Evolutionary conservation across 2,888 invertebrate species (phyloP).

Genomic region (Podotricha telesiphe): DNA sequence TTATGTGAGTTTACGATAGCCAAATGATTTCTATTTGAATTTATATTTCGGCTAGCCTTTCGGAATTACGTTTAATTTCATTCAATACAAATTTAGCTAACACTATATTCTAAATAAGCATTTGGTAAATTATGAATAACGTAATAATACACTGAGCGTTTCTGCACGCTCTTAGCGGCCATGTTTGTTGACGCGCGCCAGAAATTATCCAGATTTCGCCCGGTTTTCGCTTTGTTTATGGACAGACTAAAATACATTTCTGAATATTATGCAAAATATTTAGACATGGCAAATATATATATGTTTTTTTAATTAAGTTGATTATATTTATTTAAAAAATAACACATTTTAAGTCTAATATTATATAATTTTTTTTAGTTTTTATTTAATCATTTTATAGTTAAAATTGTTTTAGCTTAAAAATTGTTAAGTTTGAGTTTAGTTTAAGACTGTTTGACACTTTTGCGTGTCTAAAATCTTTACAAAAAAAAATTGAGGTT

Average conservation of each 20-base stretch:
- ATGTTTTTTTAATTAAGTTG: too few relatives aligned
- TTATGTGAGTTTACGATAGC: not conserved
- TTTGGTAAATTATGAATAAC: conserved; percentile 42
- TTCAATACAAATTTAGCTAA: conserved; percentile 21
- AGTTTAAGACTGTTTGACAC: not conserved
- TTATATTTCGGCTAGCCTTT: not conserved
- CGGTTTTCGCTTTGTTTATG: conserved; percentile 65
- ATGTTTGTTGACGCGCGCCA: conserved; percentile 55
- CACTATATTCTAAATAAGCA: conserved; percentile 27
- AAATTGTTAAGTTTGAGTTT: not conserved
- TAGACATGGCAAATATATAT: not conserved
- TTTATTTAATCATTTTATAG: not conserved
- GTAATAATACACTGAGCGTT: conserved; percentile 51
- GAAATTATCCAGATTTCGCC: conserved; percentile 79
- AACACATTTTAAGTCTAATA: too few relatives aligned
- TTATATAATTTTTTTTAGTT: too few relatives aligned
- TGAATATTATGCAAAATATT: conserved; percentile 34
- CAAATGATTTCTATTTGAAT: not conserved
- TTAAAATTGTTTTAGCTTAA: not conserved
- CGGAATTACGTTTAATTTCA: conserved; percentile 22
- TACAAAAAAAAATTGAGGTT: not conserved
- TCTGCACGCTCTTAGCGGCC: conserved; percentile 56
- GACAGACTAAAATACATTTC: conserved; percentile 57
- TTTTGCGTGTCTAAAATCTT: not conserved
- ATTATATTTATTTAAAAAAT: too few relatives aligned